Percentiles rank a stretch among this genome's conserved stretches.
These are phyloP conservation scores for Calcarius lapponicus DNA, from an alignment of 2,797 vertebrate genomes.

Conservation along the genomic window DNA sequence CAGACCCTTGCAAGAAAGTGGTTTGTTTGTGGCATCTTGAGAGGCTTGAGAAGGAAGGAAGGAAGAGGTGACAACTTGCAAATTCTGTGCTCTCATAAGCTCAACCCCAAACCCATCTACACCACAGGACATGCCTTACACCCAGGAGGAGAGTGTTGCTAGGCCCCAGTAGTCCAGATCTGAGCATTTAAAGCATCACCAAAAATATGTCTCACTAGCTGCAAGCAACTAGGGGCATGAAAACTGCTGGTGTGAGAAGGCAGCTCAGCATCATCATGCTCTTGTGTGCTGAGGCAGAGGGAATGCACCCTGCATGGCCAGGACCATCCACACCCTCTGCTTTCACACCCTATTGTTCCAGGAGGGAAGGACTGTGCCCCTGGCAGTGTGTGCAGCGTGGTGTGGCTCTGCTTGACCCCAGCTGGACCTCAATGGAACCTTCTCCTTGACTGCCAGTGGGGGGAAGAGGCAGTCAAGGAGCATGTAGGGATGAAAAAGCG, in stretches of 20 bases:
- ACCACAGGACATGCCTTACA: not conserved
- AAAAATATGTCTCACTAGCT: not conserved
- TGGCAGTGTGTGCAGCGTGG: not conserved
- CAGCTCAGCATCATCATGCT: rapidly evolving
- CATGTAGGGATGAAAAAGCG: not conserved
- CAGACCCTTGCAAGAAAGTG: not conserved
- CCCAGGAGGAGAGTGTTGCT: not conserved
- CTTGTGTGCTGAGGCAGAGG: not conserved
- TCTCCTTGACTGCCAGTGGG: not conserved
- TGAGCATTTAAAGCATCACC: not conserved
- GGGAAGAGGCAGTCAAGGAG: not conserved
- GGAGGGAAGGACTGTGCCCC: not conserved
- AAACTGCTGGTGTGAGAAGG: not conserved
- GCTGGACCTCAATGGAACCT: not conserved
- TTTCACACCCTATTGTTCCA: not conserved
- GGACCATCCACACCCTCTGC: not conserved
- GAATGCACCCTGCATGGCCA: not conserved
- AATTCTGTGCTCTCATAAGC: not conserved
- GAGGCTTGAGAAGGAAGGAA: conserved; percentile 44
- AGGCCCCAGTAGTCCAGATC: not conserved
- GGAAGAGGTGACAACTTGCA: conserved; percentile 40
- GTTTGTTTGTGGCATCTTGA: not conserved
- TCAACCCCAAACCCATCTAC: not conserved
- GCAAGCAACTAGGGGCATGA: not conserved
- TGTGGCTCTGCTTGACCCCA: not conserved